phyloP scores from a whole-genome alignment of 2,888 invertebrate species.

The Tholera decimalis region DNA sequence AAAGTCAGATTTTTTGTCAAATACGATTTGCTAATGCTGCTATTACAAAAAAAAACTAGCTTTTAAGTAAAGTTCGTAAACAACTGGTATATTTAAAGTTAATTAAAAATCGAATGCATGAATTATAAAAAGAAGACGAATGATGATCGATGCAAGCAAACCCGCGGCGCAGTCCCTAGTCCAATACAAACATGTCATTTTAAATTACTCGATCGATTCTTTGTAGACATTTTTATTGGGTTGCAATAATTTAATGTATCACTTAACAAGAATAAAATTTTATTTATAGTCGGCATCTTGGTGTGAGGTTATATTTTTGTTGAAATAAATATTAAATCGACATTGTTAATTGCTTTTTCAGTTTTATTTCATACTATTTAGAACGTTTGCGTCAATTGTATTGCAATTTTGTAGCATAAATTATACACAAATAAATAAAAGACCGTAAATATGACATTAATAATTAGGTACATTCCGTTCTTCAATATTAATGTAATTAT shows the following conservation, averaged over 20 bases:
- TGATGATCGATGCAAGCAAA: constrained; percentile 63
- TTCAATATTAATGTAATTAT: neutral
- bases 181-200: constrained; percentile 71
- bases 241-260: constrained; percentile 70
- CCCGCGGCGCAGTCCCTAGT: constrained; percentile 59
- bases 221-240: constrained; percentile 74
- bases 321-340: constrained; percentile 32
- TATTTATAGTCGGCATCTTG: constrained; percentile 53
- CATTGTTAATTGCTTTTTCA: constrained; percentile 5
- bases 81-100: constrained; percentile 42
- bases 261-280: constrained; percentile 55
- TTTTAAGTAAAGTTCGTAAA: no score
- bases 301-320: constrained; percentile 51
- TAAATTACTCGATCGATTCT: constrained; percentile 73
- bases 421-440: constrained; percentile 26
- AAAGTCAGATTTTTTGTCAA: constrained; percentile 19
- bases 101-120: constrained; percentile 44
- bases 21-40: constrained; percentile 13
- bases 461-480: neutral
- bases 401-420: constrained; percentile 15
- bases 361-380: constrained; percentile 17
- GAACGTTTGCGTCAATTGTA: constrained; percentile 5
- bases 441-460: constrained; percentile 20
- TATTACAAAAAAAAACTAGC: no score
- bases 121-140: constrained; percentile 62